Evolutionary conservation across 2,113 vertebrate genomes (phyloP), one percentile per base, ranked within the genome.

Genomic region (Taurulus bubalis): DNA sequence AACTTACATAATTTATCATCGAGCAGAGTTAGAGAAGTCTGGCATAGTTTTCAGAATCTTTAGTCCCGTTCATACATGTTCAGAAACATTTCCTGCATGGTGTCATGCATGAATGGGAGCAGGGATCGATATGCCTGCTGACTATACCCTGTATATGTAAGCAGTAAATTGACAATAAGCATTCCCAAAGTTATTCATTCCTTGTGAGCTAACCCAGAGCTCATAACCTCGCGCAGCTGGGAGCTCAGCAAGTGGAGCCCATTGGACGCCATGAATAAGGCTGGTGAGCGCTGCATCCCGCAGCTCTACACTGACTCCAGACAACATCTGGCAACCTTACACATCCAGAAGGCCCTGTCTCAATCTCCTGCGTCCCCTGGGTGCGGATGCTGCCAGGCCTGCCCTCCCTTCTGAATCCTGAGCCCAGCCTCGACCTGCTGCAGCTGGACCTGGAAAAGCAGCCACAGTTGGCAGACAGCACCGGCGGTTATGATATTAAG

Each of bases 371-470:
- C 30, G 62, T 87, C 85, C 80, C 83, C 32, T 28, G 84, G 36
- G 83, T 15, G 3, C 16, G 28, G 53, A 71, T 7, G 2, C 56
- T 89, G 84, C 86, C 87, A 86, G 73, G 71, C 62, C 42, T 2
- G 51, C 56, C 26, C 8, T 15, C 53, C 24, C 3, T 20, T 45
- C 10, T 58, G 8, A 49, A 60, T 80, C 76, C 75, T 5, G 0
- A 59, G 40, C 63, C 53, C 82, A 79, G 49, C 69, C 38, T 8
- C 32, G 26, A 85, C 83, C 75, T n/a, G 38, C 68, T 76, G 55
- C 85, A 91, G 85, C 90, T 88, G 89, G 86, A 85, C 86, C 66
- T 68, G 28, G 72, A 91, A 74, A 87, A 84, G 76, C 74, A 74
- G 83, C 71, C 82, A 78, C 63, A 55, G 53, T 83, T 90, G 87